Conservation (phyloP, 2,113 vertebrate genomes). For the Elephas maximus region DNA sequence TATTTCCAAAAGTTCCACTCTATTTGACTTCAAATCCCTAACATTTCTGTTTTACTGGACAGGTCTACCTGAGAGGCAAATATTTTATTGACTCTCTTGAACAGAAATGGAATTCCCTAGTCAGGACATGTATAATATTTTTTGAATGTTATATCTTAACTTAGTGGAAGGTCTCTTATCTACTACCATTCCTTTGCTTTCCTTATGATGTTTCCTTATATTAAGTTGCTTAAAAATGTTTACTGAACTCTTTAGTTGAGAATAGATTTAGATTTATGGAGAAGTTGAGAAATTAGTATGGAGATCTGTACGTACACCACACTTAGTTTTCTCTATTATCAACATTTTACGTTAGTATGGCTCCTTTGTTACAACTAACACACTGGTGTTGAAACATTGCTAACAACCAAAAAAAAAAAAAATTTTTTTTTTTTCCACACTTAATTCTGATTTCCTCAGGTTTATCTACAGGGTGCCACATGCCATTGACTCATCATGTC, state of each 20-base stretch:
- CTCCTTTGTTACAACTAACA: not conserved
- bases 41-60: not conserved
- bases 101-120: not conserved
- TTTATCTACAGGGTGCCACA: not conserved
- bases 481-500: not conserved
- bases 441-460: not conserved
- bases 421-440: not conserved
- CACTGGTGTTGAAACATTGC: not conserved
- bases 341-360: not conserved
- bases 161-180: not conserved
- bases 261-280: not conserved
- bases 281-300: not conserved
- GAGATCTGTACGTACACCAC: not conserved
- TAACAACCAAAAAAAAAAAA: not conserved
- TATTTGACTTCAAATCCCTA: not conserved
- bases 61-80: not conserved
- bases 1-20: not conserved
- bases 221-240: not conserved
- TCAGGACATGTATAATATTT: slow-evolving; percentile 15
- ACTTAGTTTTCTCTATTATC: not conserved
- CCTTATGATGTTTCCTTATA: not conserved
- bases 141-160: not conserved
- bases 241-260: not conserved
- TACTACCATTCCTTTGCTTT: not conserved
- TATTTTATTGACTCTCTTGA: not conserved